A percentile compares a stretch with the other conserved stretches of the same genome.
These are phyloP conservation scores for Oceanites oceanicus DNA, from an alignment of 2,113 vertebrate species.

Conservation along the genomic window DNA sequence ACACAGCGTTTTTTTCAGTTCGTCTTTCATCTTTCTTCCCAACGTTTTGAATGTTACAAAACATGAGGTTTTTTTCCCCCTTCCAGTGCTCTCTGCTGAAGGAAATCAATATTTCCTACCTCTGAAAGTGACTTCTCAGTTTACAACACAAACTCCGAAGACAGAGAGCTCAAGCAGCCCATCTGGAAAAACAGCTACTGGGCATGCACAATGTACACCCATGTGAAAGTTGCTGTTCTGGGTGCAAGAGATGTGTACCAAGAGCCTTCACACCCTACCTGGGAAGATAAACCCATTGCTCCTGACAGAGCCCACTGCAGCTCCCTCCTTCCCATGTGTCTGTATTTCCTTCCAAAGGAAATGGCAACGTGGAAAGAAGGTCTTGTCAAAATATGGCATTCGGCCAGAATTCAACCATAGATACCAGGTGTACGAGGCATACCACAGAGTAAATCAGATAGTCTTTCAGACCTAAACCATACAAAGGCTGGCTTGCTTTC, in stretches of 20 bases:
- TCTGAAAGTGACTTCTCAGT: neutral
- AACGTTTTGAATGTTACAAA: neutral
- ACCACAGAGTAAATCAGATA: neutral
- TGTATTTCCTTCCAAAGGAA: neutral
- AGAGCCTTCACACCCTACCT: neutral
- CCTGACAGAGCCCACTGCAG: neutral
- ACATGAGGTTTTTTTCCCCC: neutral
- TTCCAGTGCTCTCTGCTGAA: neutral
- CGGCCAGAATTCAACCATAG: accelerated
- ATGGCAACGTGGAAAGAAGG: neutral
- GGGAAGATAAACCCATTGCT: neutral
- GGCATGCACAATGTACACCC: accelerated
- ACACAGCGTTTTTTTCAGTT: neutral
- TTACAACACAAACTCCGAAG: neutral
- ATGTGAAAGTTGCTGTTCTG: accelerated
- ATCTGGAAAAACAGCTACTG: neutral
- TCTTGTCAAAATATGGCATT: neutral
- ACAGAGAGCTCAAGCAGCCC: neutral
- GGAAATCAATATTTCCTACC: neutral
- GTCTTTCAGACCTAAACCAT: neutral
- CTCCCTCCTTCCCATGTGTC: neutral
- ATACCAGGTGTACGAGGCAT: neutral
- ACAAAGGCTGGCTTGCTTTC: neutral
- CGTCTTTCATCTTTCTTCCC: neutral
- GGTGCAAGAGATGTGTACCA: neutral